Conservation (phyloP, 2,888 invertebrate genomes). For the Drosophila prostipennis region DNA sequence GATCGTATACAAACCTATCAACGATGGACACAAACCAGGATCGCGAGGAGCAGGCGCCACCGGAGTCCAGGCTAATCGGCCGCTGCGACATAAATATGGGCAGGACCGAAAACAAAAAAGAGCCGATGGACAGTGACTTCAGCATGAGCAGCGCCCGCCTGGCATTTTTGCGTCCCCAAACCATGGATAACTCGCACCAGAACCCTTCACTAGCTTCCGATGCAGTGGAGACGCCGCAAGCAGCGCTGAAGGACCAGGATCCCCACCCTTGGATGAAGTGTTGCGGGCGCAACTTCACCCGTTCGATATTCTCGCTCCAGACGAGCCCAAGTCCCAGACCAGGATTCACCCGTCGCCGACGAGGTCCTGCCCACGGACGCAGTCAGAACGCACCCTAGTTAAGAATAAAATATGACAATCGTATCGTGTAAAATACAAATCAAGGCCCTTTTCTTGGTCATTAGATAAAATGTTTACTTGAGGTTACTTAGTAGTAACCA, state of each 20-base stretch:
- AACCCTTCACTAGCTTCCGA: too few relatives aligned
- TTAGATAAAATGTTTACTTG: not conserved
- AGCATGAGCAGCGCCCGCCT: not conserved
- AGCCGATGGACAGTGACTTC: conserved; percentile 1
- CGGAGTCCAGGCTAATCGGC: not conserved
- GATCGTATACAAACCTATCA: not conserved
- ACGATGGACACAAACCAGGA: not conserved
- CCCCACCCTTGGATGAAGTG: conserved; percentile 20
- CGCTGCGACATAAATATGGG: not conserved
- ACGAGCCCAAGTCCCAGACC: not conserved
- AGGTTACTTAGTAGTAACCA: not conserved
- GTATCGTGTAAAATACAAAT: not conserved
- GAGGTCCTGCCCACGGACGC: not conserved
- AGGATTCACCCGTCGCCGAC: conserved; percentile 1
- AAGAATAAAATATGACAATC: not conserved
- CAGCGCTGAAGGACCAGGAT: conserved; percentile 8
- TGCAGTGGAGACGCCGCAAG: not conserved
- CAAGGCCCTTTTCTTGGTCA: not conserved
- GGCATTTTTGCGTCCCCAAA: not conserved
- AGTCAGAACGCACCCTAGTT: not conserved
- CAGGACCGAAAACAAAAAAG: not conserved
- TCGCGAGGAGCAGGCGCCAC: too few relatives aligned
- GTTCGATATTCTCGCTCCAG: conserved; percentile 7
- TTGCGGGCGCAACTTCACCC: conserved; percentile 14
- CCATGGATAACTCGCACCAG: too few relatives aligned